Conservation (phyloP, 1,140 invertebrate species). For the Diorhabda sublineata region DNA sequence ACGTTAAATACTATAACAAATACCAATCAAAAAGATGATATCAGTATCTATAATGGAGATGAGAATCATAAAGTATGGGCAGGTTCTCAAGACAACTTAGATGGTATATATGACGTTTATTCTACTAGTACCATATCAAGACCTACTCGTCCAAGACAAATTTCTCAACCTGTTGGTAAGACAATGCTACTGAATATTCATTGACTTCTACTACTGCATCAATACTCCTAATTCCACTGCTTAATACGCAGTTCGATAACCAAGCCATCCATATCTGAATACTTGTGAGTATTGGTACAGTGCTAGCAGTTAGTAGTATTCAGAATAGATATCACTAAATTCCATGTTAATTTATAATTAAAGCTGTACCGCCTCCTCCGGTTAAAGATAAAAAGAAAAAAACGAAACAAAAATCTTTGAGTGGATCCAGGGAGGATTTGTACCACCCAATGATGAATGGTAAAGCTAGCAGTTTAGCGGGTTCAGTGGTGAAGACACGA, state of each 20-base stretch:
- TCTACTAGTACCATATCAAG: constrained; percentile 68
- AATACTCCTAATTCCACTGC: too few relatives aligned
- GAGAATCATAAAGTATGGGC: constrained; percentile 94
- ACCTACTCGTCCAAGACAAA: constrained; percentile 74
- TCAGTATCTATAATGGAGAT: constrained; percentile 74
- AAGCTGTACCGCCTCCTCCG: constrained; percentile 72
- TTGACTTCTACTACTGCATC: too few relatives aligned
- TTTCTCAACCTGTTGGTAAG: constrained; percentile 60
- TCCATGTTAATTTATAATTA: too few relatives aligned
- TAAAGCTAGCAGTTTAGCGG: constrained; percentile 45
- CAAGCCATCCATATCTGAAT: too few relatives aligned
- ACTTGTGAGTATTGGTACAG: too few relatives aligned
- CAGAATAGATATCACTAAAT: too few relatives aligned
- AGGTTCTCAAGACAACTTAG: constrained; percentile 68
- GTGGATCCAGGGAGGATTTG: constrained; percentile 52
- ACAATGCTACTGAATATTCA: too few relatives aligned
- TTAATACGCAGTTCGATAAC: too few relatives aligned
- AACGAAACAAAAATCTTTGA: constrained; percentile 47
- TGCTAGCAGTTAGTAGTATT: too few relatives aligned
- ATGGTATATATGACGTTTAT: constrained; percentile 69
- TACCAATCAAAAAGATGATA: constrained; percentile 39
- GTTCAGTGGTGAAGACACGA: constrained; percentile 45
- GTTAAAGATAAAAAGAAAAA: constrained; percentile 58
- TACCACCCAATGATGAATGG: constrained; percentile 48
- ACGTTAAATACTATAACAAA: constrained; percentile 54